Conservation (phyloP, 2,113 vertebrate genomes). For the Paratilapia polleni region DNA sequence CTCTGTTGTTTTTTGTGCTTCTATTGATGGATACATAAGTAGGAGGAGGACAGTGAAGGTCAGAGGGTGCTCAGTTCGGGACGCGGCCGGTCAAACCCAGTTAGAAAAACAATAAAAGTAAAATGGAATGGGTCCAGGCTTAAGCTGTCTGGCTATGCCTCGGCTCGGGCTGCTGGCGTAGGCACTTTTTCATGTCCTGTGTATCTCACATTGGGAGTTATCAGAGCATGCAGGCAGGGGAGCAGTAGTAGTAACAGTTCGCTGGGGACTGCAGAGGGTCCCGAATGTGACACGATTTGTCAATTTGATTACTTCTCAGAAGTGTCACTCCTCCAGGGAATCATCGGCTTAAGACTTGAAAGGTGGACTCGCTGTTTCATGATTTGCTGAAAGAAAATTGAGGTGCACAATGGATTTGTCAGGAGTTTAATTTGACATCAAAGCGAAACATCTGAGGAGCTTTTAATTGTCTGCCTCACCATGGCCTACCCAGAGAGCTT, state of each 20-base stretch:
- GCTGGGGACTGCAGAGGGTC: slow-evolving; percentile 41
- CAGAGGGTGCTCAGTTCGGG: slow-evolving; percentile 43
- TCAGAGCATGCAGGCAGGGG: slow-evolving; percentile 54
- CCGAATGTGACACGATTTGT: slow-evolving; percentile 64
- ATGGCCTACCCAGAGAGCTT: slow-evolving; percentile 60
- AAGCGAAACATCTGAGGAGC: slow-evolving; percentile 36
- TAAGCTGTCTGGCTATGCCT: slow-evolving; percentile 65
- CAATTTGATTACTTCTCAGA: slow-evolving; percentile 52
- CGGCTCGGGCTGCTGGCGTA: slow-evolving; percentile 66
- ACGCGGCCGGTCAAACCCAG: slow-evolving; percentile 37
- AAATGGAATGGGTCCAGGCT: slow-evolving; percentile 62
- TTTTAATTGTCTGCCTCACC: slow-evolving; percentile 24
- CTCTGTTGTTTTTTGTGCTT: slow-evolving; percentile 32
- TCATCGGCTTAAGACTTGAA: slow-evolving; percentile 14
- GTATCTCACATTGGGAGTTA: slow-evolving; percentile 61
- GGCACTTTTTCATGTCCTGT: slow-evolving; percentile 64
- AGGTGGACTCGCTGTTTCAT: slow-evolving; percentile 16
- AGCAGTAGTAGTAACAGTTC: slow-evolving; percentile 37
- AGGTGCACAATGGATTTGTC: slow-evolving; percentile 46
- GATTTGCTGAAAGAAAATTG: slow-evolving; percentile 29
- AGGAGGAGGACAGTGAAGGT: slow-evolving; percentile 51
- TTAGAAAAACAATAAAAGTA: slow-evolving; percentile 55
- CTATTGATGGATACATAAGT: slow-evolving; percentile 34
- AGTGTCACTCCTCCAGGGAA: slow-evolving; percentile 23
- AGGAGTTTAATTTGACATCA: slow-evolving; percentile 39